These are phyloP conservation scores for Dysdera silvatica DNA, from an alignment of 1,140 invertebrate species.

Conservation along the genomic window DNA sequence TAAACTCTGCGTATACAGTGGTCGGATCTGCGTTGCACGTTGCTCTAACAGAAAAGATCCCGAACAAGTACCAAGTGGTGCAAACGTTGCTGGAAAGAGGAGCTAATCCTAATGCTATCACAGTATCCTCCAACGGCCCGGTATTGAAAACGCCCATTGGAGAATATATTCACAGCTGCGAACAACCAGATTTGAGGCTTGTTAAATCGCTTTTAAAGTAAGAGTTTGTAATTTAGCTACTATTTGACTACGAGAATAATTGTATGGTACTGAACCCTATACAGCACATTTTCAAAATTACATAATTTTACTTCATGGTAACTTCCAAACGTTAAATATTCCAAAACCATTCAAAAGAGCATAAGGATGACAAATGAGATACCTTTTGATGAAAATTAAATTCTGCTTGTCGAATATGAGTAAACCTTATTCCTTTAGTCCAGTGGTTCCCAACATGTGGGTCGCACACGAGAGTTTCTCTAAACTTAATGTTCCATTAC, in stretches of 20 bases:
- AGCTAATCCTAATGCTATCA: constrained; percentile 73
- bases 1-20: constrained; percentile 72
- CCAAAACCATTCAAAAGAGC: too few species aligned
- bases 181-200: constrained; percentile 58
- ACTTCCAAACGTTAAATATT: too few species aligned
- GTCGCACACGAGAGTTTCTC: too few species aligned
- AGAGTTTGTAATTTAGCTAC: constrained; percentile 47
- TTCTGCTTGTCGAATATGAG: too few species aligned
- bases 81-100: constrained; percentile 62
- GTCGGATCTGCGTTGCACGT: constrained; percentile 77
- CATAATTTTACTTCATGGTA: too few species aligned
- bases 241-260: neutral
- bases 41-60: constrained; percentile 64
- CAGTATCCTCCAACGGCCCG: constrained; percentile 47
- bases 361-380: too few species aligned
- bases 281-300: too few species aligned
- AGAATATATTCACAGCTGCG: constrained; percentile 71
- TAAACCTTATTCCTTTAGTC: too few species aligned
- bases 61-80: constrained; percentile 42
- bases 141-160: constrained; percentile 59
- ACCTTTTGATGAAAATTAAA: too few species aligned
- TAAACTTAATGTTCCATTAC: too few species aligned
- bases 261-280: too few species aligned
- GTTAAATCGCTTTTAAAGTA: constrained; percentile 63
- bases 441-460: too few species aligned